phyloP scores from a whole-genome alignment of 2,888 invertebrate species.

The Drosophila seclusa region DNA sequence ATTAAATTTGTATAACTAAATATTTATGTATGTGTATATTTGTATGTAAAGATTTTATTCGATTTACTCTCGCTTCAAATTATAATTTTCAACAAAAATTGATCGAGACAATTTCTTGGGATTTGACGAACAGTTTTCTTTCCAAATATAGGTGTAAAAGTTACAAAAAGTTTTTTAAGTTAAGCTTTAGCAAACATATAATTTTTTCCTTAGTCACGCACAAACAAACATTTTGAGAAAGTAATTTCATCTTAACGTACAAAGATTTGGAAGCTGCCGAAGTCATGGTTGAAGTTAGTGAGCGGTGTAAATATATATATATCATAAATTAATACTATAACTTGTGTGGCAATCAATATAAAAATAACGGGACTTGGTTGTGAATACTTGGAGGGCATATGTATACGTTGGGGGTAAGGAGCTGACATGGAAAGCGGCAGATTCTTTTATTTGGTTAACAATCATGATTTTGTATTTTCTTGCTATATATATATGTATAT shows the following conservation, averaged over 20 bases:
- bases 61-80: constrained; percentile 45
- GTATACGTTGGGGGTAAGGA: constrained; percentile 31
- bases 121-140: not conserved
- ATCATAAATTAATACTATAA: constrained; percentile 58
- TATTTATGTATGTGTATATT: constrained; percentile 56
- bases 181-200: constrained; percentile 19
- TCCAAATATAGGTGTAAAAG: not conserved
- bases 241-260: constrained; percentile 28
- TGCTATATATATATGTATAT: constrained; percentile 40
- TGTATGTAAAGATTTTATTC: constrained; percentile 60
- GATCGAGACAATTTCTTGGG: constrained; percentile 1
- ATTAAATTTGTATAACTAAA: constrained; percentile 64
- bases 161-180: constrained; percentile 2
- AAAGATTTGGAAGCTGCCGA: constrained; percentile 62
- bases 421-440: constrained; percentile 42
- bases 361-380: constrained; percentile 22
- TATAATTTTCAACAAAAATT: constrained; percentile 26
- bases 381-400: constrained; percentile 68
- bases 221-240: constrained; percentile 36
- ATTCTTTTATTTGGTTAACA: constrained; percentile 38
- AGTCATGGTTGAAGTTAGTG: constrained; percentile 37
- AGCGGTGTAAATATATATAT: constrained; percentile 16
- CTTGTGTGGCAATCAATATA: constrained; percentile 56
- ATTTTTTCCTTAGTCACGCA: constrained; percentile 6
- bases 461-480: constrained; percentile 20